phyloP scores from a whole-genome alignment of 2,888 invertebrate species.

The Plagodis dolabraria region DNA sequence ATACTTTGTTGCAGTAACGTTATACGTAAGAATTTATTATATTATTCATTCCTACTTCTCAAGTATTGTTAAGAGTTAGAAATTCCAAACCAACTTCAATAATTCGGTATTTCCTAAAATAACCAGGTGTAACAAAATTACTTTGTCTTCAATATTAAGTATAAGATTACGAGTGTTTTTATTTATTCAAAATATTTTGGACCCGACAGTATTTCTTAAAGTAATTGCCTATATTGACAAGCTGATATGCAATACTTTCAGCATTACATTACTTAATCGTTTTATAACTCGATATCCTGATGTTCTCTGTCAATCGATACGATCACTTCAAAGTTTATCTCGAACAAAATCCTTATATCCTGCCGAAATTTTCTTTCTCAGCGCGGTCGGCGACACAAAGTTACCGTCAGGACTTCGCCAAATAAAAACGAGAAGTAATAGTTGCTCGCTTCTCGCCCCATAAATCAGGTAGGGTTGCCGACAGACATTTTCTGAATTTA shows the following conservation, averaged over 20 bases:
- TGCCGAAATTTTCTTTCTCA: slow-evolving; percentile 55
- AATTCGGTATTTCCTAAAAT: too few species aligned
- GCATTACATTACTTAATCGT: slow-evolving; percentile 22
- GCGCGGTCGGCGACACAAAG: slow-evolving; percentile 63
- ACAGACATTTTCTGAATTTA: slow-evolving; percentile 77
- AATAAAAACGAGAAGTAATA: slow-evolving; percentile 76
- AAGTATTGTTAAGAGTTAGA: slow-evolving; percentile 1
- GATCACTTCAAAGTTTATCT: slow-evolving; percentile 31
- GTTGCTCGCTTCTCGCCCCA: slow-evolving; percentile 71
- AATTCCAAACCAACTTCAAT: background rate
- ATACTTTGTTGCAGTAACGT: slow-evolving; percentile 11
- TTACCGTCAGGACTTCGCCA: slow-evolving; percentile 57
- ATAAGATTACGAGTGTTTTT: too few species aligned
- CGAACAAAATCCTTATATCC: slow-evolving; percentile 33
- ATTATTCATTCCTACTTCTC: background rate
- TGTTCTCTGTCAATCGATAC: slow-evolving; percentile 29
- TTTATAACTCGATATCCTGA: slow-evolving; percentile 25
- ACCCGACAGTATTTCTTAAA: slow-evolving; percentile 6
- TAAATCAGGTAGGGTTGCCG: slow-evolving; percentile 72
- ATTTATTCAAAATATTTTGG: slow-evolving; percentile 4
- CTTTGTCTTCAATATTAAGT: too few species aligned
- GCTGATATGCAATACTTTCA: slow-evolving; percentile 19
- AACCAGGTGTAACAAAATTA: too few species aligned
- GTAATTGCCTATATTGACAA: slow-evolving; percentile 13
- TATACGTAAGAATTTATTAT: background rate